Evolutionary conservation across 1,140 invertebrate genomes (phyloP), one percentile per base, ranked within the genome.

Genomic region (Hormaphis cornu): DNA sequence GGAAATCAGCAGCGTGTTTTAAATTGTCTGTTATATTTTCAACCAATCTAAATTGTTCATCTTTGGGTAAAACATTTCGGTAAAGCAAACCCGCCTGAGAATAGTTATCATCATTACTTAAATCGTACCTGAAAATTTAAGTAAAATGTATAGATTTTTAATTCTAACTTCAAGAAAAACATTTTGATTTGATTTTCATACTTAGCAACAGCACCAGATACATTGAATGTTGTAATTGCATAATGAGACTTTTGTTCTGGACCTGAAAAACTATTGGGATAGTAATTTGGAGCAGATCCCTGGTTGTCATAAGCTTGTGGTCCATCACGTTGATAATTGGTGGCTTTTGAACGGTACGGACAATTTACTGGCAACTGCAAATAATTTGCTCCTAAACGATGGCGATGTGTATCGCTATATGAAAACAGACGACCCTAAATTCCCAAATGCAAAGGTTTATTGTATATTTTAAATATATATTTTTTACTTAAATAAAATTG

Each of bases 351-450:
- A 22, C 80, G 76, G 74, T 87, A 93, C 0, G 95, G 94, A 75
- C 91, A 93, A 78, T 98, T 98, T n/a, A 98, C 92, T 7, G 95
- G 90, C 44, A 98, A 83, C 77, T 97, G 93, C 48, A 89, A 81
- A 79, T 89, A 95, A 78, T 98, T 98, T 0, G 90, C 83, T 42
- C 96, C 96, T 44, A 98, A 82, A 24, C 95, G 86, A 79, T 98
- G 89, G 71, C 92, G 85, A 75, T 97, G 95, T 5, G 97, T 95
- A 79, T 99, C 97, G 6, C 85, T 85, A 78, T 99, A 99, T 12
- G 93, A 86, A 77, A 97, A 97, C 7, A 98, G 80, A 73, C 97
- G 87, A 42, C 92, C 95, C 79, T 83, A 79, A 59, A 87, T 77
- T 58, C 14, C 82, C 86, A 85, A 69, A 30, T 16, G n/a, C 24